These are phyloP conservation scores for Cassiopea xamachana DNA, from an alignment of 30 jellyfish, hydroid and myxozoan species.

Conservation along the genomic window DNA sequence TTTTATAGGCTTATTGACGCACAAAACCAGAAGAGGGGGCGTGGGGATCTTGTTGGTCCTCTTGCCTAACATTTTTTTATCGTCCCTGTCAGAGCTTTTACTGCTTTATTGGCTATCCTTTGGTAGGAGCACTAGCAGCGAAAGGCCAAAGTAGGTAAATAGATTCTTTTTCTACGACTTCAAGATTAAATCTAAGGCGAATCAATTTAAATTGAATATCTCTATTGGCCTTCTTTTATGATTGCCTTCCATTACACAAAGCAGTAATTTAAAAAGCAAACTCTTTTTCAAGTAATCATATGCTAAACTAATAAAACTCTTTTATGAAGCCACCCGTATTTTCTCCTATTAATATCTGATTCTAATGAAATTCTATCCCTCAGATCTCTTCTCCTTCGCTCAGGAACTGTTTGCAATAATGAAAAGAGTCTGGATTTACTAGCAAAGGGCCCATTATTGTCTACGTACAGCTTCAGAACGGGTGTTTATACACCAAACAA, in stretches of 20 bases:
- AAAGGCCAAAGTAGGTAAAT: neutral
- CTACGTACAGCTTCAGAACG: no score
- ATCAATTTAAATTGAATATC: neutral
- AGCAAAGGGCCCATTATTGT: no score
- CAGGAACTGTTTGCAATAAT: no score
- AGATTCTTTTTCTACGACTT: neutral
- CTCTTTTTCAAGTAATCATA: neutral
- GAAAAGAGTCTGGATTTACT: no score
- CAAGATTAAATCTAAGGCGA: neutral
- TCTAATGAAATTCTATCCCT: neutral
- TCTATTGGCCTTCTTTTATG: neutral
- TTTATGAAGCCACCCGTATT: constrained; percentile 1
- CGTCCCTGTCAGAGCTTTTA: neutral
- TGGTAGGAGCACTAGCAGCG: neutral
- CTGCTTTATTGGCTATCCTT: neutral
- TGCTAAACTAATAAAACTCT: neutral
- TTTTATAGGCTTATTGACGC: no score
- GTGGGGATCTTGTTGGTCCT: no score
- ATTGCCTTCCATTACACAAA: neutral
- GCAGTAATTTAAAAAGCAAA: neutral
- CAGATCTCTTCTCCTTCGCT: neutral
- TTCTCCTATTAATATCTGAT: neutral
- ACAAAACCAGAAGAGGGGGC: no score
- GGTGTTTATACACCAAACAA: no score
- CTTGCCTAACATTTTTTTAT: no score